Evolutionary conservation across 2,113 vertebrate genomes (phyloP).

Genomic region (Rhabdornis inornatus): DNA sequence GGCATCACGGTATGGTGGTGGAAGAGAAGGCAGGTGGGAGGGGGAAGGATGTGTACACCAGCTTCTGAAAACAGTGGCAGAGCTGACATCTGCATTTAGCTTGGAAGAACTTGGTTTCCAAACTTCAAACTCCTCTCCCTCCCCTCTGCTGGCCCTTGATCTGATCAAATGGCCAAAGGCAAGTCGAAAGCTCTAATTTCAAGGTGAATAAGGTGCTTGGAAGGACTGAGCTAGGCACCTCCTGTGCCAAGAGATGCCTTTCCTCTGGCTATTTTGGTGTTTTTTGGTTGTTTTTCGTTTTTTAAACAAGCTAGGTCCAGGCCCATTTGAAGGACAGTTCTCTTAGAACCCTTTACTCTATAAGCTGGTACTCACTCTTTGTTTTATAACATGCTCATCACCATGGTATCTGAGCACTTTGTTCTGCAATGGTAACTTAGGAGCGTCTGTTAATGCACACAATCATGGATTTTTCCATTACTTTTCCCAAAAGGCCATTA

Average conservation of each 20-base stretch:
- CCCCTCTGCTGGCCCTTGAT: neutral
- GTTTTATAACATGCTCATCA: neutral
- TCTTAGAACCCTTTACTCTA: neutral
- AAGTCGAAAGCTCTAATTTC: neutral
- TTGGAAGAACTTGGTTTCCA: neutral
- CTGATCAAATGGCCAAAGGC: neutral
- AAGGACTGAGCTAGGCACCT: neutral
- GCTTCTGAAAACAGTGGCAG: neutral
- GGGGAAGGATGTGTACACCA: neutral
- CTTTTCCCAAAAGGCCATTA: neutral
- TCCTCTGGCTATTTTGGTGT: neutral
- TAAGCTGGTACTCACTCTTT: neutral
- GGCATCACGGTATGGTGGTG: fast-evolving
- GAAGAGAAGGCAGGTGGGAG: neutral
- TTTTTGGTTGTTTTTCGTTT: neutral
- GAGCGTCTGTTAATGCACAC: neutral
- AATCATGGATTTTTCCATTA: neutral
- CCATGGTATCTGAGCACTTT: neutral
- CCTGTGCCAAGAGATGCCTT: neutral
- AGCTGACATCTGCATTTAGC: neutral
- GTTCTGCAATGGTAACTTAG: neutral
- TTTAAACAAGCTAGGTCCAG: neutral
- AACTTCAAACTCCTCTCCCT: neutral
- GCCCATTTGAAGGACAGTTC: neutral
- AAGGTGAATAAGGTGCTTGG: neutral